Evolutionary conservation across 2,888 invertebrate species (phyloP), one percentile per base, ranked within the genome.

Genomic region (Scaptomyza tumidula): DNA sequence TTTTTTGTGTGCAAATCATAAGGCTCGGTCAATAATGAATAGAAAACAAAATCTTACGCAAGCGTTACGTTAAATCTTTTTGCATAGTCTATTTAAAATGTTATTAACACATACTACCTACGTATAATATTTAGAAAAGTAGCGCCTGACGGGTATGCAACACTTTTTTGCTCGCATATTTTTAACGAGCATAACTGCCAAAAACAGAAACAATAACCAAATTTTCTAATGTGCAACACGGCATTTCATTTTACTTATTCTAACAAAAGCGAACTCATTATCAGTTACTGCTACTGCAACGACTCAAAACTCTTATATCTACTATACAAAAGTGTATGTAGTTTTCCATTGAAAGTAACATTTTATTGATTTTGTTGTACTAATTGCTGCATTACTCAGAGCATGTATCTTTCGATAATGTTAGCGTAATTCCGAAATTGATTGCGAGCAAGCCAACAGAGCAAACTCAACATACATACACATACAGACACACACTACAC

Each of bases 141-240:
- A 56, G 57, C 57, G 54, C 78, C 75, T 71, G 68, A 35, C 54
- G 59, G 62, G 57, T 69, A 70, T 75, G 78, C 50, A 66, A 66
- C 63, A 61, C 27, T 37, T 67, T 72, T 72, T 56, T 53, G 44
- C 49, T 39, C 45, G 44, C 39, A 31, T 33, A 44, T 48, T 24
- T 37, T 46, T 0, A 13, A 46, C 56, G 43, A 56, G 49, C 7
- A 24, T 37, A 24, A n/a, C 2, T 29, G 11, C 1, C 10, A 48
- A 48, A 13, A 11, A 19, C 33, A 13, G 11, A 35, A 13, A 29
- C 41, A 16, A 11, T 3, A 29, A 39, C 46, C 27, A 37, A 37
- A 33, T 35, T 19, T 37, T 29, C 44, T 27, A 57, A 27, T 27
- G 43, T 41, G 55, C 24, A 50, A 33, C 37, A 24, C 41, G 43